A percentile compares a stretch with the other conserved stretches of the same genome.
These are phyloP conservation scores for Xiphorhynchus erythropygius DNA, from an alignment of 2,797 vertebrate genomes.

Conservation along the genomic window DNA sequence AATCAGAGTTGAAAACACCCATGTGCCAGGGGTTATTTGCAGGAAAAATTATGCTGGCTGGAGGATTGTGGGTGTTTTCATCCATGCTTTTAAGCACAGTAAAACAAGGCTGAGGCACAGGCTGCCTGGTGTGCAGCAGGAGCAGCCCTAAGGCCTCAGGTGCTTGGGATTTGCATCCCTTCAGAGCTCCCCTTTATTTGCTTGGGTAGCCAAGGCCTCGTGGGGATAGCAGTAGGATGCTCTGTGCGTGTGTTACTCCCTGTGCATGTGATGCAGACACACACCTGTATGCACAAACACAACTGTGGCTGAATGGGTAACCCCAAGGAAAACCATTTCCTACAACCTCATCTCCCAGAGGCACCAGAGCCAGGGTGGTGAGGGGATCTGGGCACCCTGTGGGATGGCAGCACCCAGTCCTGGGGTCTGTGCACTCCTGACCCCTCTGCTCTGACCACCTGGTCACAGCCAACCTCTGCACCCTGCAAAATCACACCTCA, in stretches of 20 bases:
- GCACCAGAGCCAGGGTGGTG: accelerated
- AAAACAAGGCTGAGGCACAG: not conserved
- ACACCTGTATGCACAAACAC: not conserved
- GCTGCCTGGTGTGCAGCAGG: not conserved
- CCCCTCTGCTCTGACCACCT: not conserved
- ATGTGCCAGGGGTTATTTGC: not conserved
- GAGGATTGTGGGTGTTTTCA: not conserved
- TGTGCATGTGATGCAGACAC: not conserved
- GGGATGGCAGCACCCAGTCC: not conserved
- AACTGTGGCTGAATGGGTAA: not conserved
- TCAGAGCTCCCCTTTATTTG: not conserved
- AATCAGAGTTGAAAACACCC: not conserved
- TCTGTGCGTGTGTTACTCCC: not conserved
- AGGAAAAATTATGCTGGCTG: not conserved
- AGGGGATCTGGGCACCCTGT: not conserved
- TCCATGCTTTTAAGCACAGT: not conserved
- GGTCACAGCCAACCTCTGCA: not conserved
- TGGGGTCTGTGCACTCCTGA: not conserved
- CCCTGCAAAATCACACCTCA: not conserved
- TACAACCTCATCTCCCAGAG: not conserved
- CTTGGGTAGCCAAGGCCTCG: not conserved
- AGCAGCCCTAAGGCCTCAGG: not conserved
- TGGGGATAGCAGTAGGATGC: not conserved
- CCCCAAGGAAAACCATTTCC: not conserved
- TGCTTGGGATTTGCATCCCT: not conserved